phyloP scores from a whole-genome alignment of 1,140 invertebrate species.

The Neodiprion lecontei region DNA sequence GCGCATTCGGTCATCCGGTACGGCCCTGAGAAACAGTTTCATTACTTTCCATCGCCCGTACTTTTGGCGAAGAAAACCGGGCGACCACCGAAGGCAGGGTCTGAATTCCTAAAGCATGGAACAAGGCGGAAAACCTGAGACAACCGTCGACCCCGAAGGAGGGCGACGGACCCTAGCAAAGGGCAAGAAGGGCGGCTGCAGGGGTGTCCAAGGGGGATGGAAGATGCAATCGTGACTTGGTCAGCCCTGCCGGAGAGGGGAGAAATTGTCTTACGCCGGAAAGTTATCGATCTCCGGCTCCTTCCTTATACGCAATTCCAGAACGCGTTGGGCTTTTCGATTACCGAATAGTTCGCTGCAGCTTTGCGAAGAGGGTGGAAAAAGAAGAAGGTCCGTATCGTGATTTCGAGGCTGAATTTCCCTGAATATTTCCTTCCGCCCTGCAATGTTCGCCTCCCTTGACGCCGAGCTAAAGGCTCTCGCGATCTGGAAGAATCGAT shows the following conservation, averaged over 20 bases:
- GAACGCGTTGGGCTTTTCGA: background rate
- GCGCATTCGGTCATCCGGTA: constrained; percentile 26
- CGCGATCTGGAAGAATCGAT: background rate
- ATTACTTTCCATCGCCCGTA: constrained; percentile 30
- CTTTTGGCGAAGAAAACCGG: background rate
- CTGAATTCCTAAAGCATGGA: constrained; percentile 29
- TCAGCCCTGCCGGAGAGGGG: background rate
- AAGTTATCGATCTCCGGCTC: background rate
- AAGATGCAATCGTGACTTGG: background rate
- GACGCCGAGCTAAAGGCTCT: background rate
- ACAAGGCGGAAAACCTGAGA: constrained; percentile 29
- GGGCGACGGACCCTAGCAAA: constrained; percentile 15
- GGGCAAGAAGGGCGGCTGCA: background rate
- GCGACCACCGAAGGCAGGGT: constrained; percentile 2
- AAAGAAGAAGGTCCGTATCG: background rate
- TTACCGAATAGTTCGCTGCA: background rate
- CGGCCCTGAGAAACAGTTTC: constrained; percentile 34
- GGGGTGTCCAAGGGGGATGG: background rate
- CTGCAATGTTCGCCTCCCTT: background rate
- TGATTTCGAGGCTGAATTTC: background rate
- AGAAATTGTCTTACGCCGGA: constrained; percentile 5
- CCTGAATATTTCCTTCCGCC: background rate
- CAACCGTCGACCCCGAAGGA: constrained; percentile 30
- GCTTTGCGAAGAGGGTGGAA: background rate
- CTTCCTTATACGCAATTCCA: constrained; percentile 6